Evolutionary conservation across 2,888 invertebrate species (phyloP), one percentile per base, ranked within the genome.

Genomic region (Synanthedon formicaeformis): DNA sequence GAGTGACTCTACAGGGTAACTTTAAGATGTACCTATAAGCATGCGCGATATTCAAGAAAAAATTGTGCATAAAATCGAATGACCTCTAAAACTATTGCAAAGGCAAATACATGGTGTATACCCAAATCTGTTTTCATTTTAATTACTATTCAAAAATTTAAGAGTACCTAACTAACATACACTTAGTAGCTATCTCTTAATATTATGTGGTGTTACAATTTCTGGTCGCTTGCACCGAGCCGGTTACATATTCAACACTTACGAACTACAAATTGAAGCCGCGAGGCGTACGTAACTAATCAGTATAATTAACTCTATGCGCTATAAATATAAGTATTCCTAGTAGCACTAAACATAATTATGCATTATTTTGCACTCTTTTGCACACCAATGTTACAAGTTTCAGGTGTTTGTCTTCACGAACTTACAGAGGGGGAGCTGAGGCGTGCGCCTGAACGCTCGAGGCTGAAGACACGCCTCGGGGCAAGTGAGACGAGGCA

Each of bases 91-190:
- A 67, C 76, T 78, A 80, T 78, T 74, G 81, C 78, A 66, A 81
- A 84, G 85, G 85, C 85, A 83, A 82, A 78, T 80, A 75, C 81
- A 84, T 84, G 83, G 81, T 78, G 76, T 77, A 79, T 72, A 76
- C 75, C 57, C 62, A 55, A 54, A 67, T 73, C 67, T 65, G 52
- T 58, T 52, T 55, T 52, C 52, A 66, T 60, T 66, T 56, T 56
- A 69, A 67, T 65, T 60, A 67, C 67, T 73, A 72, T 69, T 66
- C 65, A 63, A 65, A 69, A 71, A 73, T 71, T 62, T 64, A 63
- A 66, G 65, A 69, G 65, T 65, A 63, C 58, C 63, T 68, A 70
- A 66, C 60, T 69, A 57, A 56, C 60, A 62, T 65, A 62, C 66
- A 64, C 61, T 62, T 70, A 69, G 55, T 56, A 56, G 56, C 62